Evolutionary conservation across 1,140 invertebrate genomes (phyloP).

Genomic region (Drosophila pseudoananassae): DNA sequence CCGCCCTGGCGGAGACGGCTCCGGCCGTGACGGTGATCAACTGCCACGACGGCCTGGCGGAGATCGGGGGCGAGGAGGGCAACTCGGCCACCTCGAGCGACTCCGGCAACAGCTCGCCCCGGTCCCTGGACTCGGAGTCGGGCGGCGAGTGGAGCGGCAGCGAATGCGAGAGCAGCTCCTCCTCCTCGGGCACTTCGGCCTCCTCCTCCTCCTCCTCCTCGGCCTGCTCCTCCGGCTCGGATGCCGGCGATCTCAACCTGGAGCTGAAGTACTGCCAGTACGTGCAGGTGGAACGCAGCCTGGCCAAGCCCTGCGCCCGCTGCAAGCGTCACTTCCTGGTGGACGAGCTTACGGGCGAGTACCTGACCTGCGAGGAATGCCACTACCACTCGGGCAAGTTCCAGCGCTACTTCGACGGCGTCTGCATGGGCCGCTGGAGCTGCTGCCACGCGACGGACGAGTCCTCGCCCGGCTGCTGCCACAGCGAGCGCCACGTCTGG

Average conservation of each 20-base stretch:
- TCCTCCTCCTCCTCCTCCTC: constrained; percentile 15
- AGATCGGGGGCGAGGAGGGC: constrained; percentile 6
- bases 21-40: constrained; percentile 58
- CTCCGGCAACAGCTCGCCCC: constrained; percentile 85
- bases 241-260: neutral
- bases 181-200: neutral
- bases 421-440: constrained; percentile 80
- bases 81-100: constrained; percentile 48
- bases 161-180: constrained; percentile 44
- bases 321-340: constrained; percentile 90
- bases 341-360: constrained; percentile 86
- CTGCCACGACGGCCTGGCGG: constrained; percentile 50
- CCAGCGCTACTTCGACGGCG: constrained; percentile 62
- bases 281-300: constrained; percentile 41
- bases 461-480: constrained; percentile 54
- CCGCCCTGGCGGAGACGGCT: constrained; percentile 69
- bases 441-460: constrained; percentile 85
- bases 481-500: constrained; percentile 89
- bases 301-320: constrained; percentile 88
- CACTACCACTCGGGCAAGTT: constrained; percentile 92
- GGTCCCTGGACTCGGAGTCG: constrained; percentile 83
- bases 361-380: constrained; percentile 89
- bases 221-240: constrained; percentile 6
- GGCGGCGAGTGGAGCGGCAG: constrained; percentile 82
- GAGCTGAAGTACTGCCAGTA: constrained; percentile 60